Base-by-base conservation (phyloP, 2,797 vertebrate genomes). In the Syngnathus rostellatus region DNA sequence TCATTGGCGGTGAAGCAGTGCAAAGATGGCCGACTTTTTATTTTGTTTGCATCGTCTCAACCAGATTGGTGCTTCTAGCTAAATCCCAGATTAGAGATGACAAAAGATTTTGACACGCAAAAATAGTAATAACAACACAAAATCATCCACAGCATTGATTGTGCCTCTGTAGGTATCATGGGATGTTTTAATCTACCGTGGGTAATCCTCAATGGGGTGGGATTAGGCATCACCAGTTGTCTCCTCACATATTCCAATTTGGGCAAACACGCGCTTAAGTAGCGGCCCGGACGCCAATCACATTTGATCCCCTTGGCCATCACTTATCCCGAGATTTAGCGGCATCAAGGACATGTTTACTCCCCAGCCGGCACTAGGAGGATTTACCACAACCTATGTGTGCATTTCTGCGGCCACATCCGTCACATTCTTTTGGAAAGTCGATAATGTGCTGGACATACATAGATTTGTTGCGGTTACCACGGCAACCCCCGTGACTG, bases 101-200 rank as follows among this genome's bases (percentile, higher is more conserved):
- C 53, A 25, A 40, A 60, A 60, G 31, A 39, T 60, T 17, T 39
- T 37, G 25, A 60, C 38, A 60, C 10, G 38, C 38, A 60, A 60
- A 38, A 10, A 57, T 25, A 25, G 16, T 3, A 25, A 31, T 25
- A 59, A 60, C 8, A 40, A 40, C n/a, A 16, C 16, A 14, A 14
- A 40, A n/a, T 40, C 37, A 43, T 62, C 60, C 21, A 2, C 25
- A 8, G 21, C 69, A 77, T 71, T 65, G 78, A 81, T 83, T 78
- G 67, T 53, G 68, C 66, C 55, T 81, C 81, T 76, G 68, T 64
- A 66, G 43, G 73, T 81, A 77, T 86, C 78, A 79, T 76, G 81
- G 73, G 74, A 78, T 71, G 72, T 74, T 85, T 82, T 89, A 83
- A 84, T 86, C 86, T 77, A 72, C 68, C 83, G 82, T 81, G 81